Evolutionary conservation across 2,888 invertebrate species (phyloP), one percentile per base, ranked within the genome.

Genomic region (Tortrix viridana): DNA sequence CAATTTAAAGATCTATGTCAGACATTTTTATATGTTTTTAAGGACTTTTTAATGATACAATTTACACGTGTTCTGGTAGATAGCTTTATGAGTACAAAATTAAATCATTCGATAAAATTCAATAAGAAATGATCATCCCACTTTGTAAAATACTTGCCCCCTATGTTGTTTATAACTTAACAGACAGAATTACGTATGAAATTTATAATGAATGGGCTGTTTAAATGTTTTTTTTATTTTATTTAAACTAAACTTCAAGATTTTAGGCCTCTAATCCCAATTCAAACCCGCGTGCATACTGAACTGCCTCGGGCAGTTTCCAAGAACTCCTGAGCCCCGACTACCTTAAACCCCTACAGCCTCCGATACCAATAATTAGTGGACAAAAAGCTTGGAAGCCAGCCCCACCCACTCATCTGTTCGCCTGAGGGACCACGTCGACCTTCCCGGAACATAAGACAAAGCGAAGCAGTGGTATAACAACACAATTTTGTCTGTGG

Each of bases 301-400:
- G 18, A 46, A 50, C 20, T 32, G n/a, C 53, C 23, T 43, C 48
- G 1, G n/a, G 37, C 22, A 19, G 23, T 18, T 59, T 63, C 57
- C 41, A 41, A 43, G 53, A 58, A 63, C 41, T 48, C 60, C 47
- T 54, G 32, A 57, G 53, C 47, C 47, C 48, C 37, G 41, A 46
- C 63, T 63, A 58, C 63, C 63, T 57, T 56, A 62, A 58, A 47
- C 63, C 52, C 43, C 41, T 26, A 22, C 7, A 23, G 20, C 49
- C 22, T 14, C 20, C 22, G 44, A 62, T 46, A 53, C 38, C 52
- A 26, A 63, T 58, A 63, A 63, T 63, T 58, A 58, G 23, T 23
- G 38, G 63, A 57, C 37, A 63, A 63, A 63, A 63, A 63, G 63
- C 47, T 63, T 63, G 63, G 63, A 58, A 63, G 63, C 63, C 47